A percentile compares a stretch with the other conserved stretches of the same genome.
These are phyloP conservation scores for Microcebus jonahi DNA, from an alignment of 2,113 vertebrate species.

Conservation along the genomic window DNA sequence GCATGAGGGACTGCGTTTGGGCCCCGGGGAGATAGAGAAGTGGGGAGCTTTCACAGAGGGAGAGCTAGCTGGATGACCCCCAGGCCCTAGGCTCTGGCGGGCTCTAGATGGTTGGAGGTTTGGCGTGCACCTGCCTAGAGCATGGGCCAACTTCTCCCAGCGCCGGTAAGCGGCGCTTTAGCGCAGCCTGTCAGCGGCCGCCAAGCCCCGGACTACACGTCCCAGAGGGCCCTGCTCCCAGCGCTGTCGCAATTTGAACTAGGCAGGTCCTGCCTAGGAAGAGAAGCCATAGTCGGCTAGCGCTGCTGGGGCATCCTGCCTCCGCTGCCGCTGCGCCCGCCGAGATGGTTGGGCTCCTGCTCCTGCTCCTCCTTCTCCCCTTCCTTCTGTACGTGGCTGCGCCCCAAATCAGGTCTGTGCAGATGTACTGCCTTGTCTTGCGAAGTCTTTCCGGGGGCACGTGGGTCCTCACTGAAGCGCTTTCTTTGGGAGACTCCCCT, in stretches of 20 bases:
- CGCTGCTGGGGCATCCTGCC: background rate
- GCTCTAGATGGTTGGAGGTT: background rate
- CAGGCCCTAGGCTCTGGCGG: too few relatives aligned
- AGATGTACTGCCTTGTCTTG: background rate
- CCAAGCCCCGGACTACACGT: constrained; percentile 64
- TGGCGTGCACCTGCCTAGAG: background rate
- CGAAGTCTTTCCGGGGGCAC: background rate
- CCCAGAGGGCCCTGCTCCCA: constrained; percentile 60
- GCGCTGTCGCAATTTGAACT: background rate
- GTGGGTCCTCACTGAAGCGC: background rate
- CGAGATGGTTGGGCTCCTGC: constrained; percentile 75
- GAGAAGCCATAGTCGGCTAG: background rate
- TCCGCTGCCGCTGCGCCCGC: accelerated
- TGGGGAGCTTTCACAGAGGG: background rate
- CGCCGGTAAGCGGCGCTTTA: accelerated
- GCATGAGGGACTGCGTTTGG: background rate
- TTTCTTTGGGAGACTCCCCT: background rate
- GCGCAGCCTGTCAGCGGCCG: accelerated
- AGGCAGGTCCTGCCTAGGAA: background rate
- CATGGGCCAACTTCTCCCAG: too few relatives aligned
- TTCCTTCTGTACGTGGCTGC: constrained; percentile 86
- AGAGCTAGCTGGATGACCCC: background rate
- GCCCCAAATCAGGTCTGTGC: constrained; percentile 90
- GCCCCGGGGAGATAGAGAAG: background rate
- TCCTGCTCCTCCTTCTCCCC: constrained; percentile 83